phyloP scores from a whole-genome alignment of 2,888 invertebrate species.

The Lasioglossum oenotherae region DNA sequence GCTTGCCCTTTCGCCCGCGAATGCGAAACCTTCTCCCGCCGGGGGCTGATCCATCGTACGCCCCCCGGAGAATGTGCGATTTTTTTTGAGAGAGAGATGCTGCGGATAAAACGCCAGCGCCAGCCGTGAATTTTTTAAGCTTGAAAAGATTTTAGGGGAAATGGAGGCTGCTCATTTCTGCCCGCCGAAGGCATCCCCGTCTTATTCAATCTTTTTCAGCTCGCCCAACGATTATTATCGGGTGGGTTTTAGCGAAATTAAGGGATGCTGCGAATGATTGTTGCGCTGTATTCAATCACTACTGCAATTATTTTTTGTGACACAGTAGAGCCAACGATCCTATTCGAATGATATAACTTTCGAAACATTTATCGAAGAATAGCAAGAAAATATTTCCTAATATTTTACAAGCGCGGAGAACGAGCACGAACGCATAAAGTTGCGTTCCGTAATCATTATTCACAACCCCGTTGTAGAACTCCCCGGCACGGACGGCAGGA shows the following conservation, averaged over 20 bases:
- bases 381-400: neutral
- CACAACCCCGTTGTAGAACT: neutral
- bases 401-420: neutral
- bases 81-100: conserved; percentile 12
- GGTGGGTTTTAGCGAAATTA: neutral
- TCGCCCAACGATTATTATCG: neutral
- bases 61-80: neutral
- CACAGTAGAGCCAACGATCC: too few species aligned
- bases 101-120: neutral
- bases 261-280: too few species aligned
- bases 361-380: neutral
- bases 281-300: neutral
- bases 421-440: neutral
- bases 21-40: conserved; percentile 16
- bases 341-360: too few species aligned
- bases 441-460: neutral
- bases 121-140: conserved; percentile 10
- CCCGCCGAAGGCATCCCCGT: neutral
- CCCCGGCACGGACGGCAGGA: neutral
- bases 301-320: neutral
- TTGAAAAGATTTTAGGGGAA: neutral
- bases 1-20: conserved; percentile 24
- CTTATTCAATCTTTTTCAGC: neutral
- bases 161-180: neutral
- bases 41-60: conserved; percentile 9